Evolutionary conservation across 2,888 invertebrate genomes (phyloP).

Genomic region (Metalampra italica): DNA sequence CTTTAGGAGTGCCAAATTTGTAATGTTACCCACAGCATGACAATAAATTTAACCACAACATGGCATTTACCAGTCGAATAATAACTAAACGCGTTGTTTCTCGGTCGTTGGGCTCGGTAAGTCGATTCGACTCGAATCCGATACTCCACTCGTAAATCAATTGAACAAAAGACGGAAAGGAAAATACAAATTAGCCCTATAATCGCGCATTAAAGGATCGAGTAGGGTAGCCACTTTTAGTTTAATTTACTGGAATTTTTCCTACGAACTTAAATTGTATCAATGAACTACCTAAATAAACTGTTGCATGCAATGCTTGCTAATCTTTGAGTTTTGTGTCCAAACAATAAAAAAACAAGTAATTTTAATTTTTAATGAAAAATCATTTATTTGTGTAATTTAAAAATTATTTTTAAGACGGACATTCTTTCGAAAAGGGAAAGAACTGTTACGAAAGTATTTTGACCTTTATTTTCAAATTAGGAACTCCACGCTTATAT

Average conservation of each 20-base stretch:
- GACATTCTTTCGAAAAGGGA: no score
- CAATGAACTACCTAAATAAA: no score
- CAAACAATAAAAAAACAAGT: no score
- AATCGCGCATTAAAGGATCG: conserved; percentile 52
- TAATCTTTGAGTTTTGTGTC: no score
- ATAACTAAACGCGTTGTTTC: conserved; percentile 42
- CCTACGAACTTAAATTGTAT: no score
- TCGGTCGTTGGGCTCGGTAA: conserved; percentile 41
- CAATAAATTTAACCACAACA: conserved; percentile 13
- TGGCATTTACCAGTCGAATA: conserved; percentile 34
- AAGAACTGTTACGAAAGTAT: no score
- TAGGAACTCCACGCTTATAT: no score
- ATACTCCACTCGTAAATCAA: conserved; percentile 66
- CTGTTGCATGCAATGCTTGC: no score
- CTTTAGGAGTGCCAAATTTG: neutral
- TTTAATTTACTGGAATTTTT: neutral
- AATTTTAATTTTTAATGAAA: no score
- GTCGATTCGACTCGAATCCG: conserved; percentile 50
- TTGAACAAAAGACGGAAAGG: conserved; percentile 71
- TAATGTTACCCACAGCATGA: neutral
- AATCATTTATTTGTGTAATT: no score
- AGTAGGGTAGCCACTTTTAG: conserved; percentile 12
- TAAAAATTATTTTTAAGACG: no score
- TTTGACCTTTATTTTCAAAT: no score
- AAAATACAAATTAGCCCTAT: conserved; percentile 73